Conservation (phyloP, 1,140 invertebrate genomes). For the Pogonognathellus flavescens region DNA sequence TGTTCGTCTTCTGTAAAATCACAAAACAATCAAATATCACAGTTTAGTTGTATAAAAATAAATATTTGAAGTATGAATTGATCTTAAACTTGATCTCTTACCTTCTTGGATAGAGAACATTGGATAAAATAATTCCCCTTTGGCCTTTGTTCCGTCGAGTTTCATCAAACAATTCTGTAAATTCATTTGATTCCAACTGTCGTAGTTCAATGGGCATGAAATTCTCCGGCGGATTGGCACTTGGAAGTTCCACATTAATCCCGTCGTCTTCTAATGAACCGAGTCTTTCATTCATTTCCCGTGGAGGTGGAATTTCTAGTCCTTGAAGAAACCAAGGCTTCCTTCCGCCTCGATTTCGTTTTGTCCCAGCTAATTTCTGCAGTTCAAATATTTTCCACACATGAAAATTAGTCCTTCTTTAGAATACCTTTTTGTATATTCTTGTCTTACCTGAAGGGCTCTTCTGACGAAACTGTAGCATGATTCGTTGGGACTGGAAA, state of each 20-base stretch:
- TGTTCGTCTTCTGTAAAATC: conserved; percentile 55
- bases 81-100: neutral
- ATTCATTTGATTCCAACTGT: conserved; percentile 76
- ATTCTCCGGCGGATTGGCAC: conserved; percentile 74
- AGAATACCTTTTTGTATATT: no score
- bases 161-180: conserved; percentile 58
- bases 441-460: conserved; percentile 80
- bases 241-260: conserved; percentile 65
- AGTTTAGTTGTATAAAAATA: no score
- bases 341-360: conserved; percentile 72
- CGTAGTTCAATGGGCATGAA: conserved; percentile 88
- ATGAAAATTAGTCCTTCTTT: neutral
- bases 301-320: conserved; percentile 75
- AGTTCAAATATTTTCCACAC: conserved; percentile 44
- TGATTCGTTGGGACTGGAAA: conserved; percentile 91
- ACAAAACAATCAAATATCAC: no score
- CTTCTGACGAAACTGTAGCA: conserved; percentile 93
- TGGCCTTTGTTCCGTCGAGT: conserved; percentile 2
- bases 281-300: conserved; percentile 42
- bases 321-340: conserved; percentile 80
- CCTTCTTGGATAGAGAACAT: conserved; percentile 59
- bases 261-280: conserved; percentile 59
- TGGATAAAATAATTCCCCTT: conserved; percentile 56
- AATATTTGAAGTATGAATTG: no score
- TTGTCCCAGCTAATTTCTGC: conserved; percentile 83